Conservation (phyloP, 2,113 vertebrate genomes). For the Oncorhynchus keta region DNA sequence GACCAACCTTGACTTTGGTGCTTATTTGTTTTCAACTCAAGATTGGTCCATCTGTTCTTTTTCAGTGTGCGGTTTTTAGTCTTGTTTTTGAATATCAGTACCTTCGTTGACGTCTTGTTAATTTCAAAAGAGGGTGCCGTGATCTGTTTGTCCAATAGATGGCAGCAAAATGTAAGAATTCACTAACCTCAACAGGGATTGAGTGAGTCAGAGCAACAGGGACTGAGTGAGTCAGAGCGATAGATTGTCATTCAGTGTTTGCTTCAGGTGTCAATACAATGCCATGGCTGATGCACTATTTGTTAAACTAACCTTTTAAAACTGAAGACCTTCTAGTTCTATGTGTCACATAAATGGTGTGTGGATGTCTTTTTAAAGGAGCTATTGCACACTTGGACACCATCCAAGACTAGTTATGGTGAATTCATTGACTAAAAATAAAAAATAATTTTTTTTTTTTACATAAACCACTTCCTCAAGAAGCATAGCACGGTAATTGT, state of each 20-base stretch:
- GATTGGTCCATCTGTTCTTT: too few species aligned
- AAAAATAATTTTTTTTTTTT: background rate
- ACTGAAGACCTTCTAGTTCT: background rate
- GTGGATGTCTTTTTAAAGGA: background rate
- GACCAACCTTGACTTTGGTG: too few species aligned
- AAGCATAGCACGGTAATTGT: slow-evolving; percentile 15
- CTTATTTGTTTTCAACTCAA: too few species aligned
- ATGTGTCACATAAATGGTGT: background rate
- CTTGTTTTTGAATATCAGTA: too few species aligned
- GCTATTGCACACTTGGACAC: background rate
- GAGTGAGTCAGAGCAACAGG: background rate
- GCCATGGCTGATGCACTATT: background rate
- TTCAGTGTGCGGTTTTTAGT: too few species aligned
- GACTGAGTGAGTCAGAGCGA: too few species aligned
- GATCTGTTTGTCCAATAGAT: slow-evolving; percentile 54
- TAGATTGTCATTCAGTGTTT: background rate
- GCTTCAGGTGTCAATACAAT: background rate
- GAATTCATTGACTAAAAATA: background rate
- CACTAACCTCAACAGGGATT: background rate
- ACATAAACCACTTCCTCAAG: slow-evolving; percentile 9
- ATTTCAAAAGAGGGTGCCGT: background rate
- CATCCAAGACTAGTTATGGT: too few species aligned
- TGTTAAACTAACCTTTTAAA: background rate
- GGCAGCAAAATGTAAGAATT: slow-evolving; percentile 51
- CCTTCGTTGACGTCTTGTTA: background rate